Percentiles rank a stretch among this genome's conserved stretches.
Conservation (phyloP, 2,888 invertebrate species). For the Allacma fusca region DNA sequence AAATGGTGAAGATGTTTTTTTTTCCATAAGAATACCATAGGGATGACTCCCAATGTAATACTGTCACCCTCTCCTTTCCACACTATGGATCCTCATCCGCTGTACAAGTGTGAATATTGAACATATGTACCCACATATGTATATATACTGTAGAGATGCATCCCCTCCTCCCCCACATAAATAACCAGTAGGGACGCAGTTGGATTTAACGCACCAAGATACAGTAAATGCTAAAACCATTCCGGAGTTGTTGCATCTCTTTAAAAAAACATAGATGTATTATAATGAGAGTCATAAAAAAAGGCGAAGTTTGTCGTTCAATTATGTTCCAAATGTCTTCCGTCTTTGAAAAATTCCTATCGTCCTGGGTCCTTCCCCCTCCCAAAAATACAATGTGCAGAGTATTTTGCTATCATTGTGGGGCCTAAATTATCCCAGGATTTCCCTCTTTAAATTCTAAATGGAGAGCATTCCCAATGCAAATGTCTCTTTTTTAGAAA, state of each 20-base stretch:
- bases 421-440: neutral
- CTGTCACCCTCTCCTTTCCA: slow-evolving; percentile 14
- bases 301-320: slow-evolving; percentile 30
- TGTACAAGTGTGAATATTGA: too few species aligned
- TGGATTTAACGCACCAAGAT: neutral
- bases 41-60: neutral
- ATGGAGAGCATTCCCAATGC: neutral
- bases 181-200: neutral
- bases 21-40: neutral
- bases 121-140: too few species aligned
- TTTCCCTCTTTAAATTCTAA: neutral
- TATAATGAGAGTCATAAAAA: slow-evolving; percentile 29
- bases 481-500: neutral
- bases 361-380: neutral
- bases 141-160: neutral
- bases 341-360: slow-evolving; percentile 25
- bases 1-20: slow-evolving; percentile 25
- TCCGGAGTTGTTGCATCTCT: neutral
- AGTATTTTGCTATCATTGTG: neutral
- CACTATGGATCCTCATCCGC: too few species aligned
- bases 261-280: neutral
- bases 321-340: slow-evolving; percentile 28
- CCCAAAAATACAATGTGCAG: neutral
- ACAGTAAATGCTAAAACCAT: neutral
- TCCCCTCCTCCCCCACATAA: neutral